Conservation (phyloP, 2,888 invertebrate genomes). For the Drosophila prostipennis region DNA sequence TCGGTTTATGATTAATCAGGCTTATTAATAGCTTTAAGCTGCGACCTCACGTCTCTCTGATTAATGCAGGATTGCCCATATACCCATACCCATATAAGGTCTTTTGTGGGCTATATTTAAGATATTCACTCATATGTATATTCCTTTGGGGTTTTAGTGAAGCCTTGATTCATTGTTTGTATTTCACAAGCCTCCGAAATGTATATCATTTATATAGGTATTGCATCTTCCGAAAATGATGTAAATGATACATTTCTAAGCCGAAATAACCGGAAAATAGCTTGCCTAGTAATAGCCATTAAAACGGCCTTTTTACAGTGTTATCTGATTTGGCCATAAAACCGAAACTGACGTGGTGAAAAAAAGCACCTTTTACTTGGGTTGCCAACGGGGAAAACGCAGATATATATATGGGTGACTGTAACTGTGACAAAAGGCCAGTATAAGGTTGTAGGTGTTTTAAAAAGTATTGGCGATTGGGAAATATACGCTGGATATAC, state of each 20-base stretch:
- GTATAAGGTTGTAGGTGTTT: not conserved
- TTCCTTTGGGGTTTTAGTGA: not conserved
- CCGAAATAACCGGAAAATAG: not conserved
- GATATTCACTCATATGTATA: not conserved
- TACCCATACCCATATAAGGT: not conserved
- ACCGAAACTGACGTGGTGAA: slow-evolving; percentile 7
- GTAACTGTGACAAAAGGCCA: not conserved
- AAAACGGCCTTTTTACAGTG: not conserved
- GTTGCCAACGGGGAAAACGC: not conserved
- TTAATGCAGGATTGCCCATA: not conserved
- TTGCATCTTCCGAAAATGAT: not conserved
- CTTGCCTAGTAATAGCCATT: not conserved
- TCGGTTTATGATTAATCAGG: slow-evolving; percentile 2
- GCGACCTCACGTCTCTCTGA: not conserved
- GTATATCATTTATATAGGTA: not conserved
- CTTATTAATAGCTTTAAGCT: not conserved
- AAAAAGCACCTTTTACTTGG: not conserved
- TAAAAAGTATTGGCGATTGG: not conserved
- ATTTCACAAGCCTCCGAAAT: not conserved
- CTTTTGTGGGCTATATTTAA: not conserved
- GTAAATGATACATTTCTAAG: not conserved
- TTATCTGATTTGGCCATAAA: not conserved
- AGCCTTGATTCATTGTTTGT: not conserved
- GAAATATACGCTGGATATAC: too few relatives aligned
- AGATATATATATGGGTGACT: not conserved